Percentiles rank a stretch among this genome's conserved stretches.
Conservation (phyloP, 2,888 invertebrate genomes). For the Eupithecia inturbata region DNA sequence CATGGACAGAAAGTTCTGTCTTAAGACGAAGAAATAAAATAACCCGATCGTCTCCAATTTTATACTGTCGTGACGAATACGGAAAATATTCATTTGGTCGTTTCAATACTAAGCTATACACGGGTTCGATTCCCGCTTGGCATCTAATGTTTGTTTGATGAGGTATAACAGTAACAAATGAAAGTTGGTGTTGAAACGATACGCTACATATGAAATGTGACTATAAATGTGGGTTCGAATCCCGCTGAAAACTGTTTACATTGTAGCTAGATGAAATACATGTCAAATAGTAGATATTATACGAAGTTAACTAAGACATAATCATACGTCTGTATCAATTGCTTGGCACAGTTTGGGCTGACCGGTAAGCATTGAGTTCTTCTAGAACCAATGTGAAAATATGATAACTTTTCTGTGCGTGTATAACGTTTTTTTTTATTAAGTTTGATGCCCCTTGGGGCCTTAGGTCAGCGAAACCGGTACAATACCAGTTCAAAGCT, state of each 20-base stretch:
- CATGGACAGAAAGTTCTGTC: background rate
- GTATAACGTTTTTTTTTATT: background rate
- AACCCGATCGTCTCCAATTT: background rate
- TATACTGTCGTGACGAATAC: background rate
- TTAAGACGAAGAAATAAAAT: background rate
- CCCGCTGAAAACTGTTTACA: background rate
- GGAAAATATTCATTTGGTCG: background rate
- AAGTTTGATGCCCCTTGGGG: background rate
- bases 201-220: background rate
- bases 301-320: background rate
- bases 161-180: background rate
- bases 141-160: background rate
- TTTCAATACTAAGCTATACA: background rate
- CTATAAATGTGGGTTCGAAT: background rate
- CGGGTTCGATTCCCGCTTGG: background rate
- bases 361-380: background rate
- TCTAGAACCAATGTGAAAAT: background rate
- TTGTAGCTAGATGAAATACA: background rate
- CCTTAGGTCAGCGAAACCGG: background rate
- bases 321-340: background rate
- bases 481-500: background rate
- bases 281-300: too few relatives aligned
- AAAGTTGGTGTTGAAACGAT: background rate
- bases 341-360: background rate
- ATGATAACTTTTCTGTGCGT: background rate